Conservation (phyloP, 2,888 invertebrate species). For the Tanytarsus gracilentus region DNA sequence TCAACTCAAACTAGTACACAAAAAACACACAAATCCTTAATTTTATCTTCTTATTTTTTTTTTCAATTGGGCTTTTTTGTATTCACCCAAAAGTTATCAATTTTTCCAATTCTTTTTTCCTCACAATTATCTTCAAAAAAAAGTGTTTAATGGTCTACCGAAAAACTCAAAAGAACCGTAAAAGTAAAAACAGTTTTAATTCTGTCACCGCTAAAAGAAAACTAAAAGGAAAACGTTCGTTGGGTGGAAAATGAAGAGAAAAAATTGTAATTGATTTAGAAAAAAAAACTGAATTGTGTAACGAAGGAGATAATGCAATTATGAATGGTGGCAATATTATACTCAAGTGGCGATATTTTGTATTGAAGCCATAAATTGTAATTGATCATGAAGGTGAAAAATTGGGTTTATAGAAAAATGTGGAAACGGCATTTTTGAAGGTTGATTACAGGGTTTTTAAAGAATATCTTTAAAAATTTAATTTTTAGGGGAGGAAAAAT, state of each 20-base stretch:
- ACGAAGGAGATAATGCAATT: neutral
- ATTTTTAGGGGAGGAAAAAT: no score
- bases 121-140: neutral
- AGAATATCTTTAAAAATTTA: no score
- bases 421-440: no score
- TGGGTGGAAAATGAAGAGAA: neutral
- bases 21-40: slow-evolving; percentile 20
- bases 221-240: neutral
- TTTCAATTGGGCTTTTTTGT: neutral
- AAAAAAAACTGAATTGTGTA: neutral
- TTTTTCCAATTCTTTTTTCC: neutral
- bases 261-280: neutral
- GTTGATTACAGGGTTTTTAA: no score
- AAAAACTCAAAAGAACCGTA: neutral
- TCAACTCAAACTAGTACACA: slow-evolving; percentile 21
- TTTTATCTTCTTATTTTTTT: neutral
- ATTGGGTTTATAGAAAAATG: no score
- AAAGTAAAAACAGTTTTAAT: neutral
- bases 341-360: no score
- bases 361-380: neutral
- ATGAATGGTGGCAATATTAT: no score
- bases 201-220: neutral
- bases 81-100: neutral
- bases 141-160: no score
- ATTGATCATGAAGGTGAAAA: neutral